Base-by-base conservation (phyloP, 1,140 invertebrate species). In the Dreissena polymorpha region DNA sequence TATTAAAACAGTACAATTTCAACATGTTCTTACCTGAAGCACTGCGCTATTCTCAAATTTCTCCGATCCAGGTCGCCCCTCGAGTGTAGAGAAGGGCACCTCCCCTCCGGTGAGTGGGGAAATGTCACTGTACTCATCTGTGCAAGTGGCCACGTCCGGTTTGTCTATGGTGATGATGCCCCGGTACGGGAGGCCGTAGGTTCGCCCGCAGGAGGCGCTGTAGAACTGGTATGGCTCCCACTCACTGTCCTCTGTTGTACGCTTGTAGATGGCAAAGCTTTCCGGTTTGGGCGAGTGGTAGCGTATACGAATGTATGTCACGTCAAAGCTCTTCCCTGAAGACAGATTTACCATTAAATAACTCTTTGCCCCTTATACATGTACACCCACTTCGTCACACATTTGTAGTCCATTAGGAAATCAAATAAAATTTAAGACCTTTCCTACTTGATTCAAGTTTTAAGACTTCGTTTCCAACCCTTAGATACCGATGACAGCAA, bases 191-290 rank as follows among this genome's bases (percentile, higher is more conserved):
- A 99, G 91, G 10, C 95, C 95, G 90, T 99, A 99, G 0, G 97
- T 99, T 60, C 97, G 96, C 60, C 96, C 95, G 91, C 98, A 99
- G 0, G 96, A 96, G 3, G 96, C 96, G 93, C 97, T 97, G 94
- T 99, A 99, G 93, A 96, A 99, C 92, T 99, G 98, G 94, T 97
- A 99, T 0, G 98, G 98, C 80, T 96, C 95, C 99, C 98, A 99
- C 5, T 95, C 94, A 1, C 95, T 95, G 76, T 96, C 95, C 89
- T 98, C 96, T 53, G 95, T 83, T 6, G 92, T 94, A 78, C 97
- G 95, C 91, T 99, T 99, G 92, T 97, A 99, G 86, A 99, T 98
- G 12, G 97, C 97, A 94, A 99, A 99, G 92, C 97, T 99, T 90
- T 99, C 98, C 0, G 99, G 99, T 65, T 98, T 94, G 0, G 98